Conservation (phyloP, 2,113 vertebrate genomes). For the Engraulis encrasicolus region DNA sequence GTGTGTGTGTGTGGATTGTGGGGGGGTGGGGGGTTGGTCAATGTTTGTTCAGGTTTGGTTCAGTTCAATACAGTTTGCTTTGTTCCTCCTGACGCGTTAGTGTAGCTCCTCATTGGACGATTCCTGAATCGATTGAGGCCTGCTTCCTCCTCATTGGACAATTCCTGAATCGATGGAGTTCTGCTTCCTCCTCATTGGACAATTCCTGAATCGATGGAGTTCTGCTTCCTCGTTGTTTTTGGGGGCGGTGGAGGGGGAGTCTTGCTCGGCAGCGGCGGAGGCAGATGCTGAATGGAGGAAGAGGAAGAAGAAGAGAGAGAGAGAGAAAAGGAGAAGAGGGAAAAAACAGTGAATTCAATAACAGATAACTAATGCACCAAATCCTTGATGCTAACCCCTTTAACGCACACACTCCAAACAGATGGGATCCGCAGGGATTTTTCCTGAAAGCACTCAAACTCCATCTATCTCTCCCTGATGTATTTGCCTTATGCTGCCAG, state of each 20-base stretch:
- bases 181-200: too few species aligned
- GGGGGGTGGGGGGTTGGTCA: not conserved
- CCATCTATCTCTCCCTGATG: conserved; percentile 9
- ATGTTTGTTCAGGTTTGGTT: conserved; percentile 28
- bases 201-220: too few species aligned
- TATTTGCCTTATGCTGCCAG: not conserved
- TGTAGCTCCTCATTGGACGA: conserved; percentile 85
- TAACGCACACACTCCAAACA: conserved; percentile 16
- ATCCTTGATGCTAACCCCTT: not conserved
- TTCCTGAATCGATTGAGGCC: conserved; percentile 92
- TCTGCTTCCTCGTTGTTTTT: conserved; percentile 92
- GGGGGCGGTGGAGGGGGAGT: conserved; percentile 93
- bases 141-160: too few species aligned
- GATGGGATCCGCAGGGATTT: not conserved
- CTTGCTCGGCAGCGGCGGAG: conserved; percentile 94
- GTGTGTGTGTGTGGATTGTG: not conserved
- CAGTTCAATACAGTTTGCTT: not conserved
- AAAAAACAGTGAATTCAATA: not conserved
- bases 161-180: too few species aligned
- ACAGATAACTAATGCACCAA: not conserved
- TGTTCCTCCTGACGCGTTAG: conserved; percentile 36
- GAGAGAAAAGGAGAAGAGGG: not conserved
- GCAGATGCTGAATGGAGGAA: conserved; percentile 78
- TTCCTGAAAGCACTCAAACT: not conserved
- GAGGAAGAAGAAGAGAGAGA: not conserved